Evolutionary conservation across 2,113 vertebrate genomes (phyloP), one percentile per base, ranked within the genome.

Genomic region (Heterotilapia buettikoferi): DNA sequence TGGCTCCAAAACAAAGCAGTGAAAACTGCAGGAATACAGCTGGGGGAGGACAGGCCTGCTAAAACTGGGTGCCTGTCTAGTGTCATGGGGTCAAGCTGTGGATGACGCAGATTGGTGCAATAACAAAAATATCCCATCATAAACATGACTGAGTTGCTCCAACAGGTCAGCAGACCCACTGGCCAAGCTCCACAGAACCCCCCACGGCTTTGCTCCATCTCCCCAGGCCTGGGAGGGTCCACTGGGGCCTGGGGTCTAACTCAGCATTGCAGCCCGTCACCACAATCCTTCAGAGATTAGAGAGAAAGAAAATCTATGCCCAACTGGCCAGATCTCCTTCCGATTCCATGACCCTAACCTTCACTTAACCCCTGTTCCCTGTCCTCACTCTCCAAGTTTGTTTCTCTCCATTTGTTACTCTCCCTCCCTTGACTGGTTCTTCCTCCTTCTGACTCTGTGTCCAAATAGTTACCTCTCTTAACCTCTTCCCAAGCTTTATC

Each of bases 21-120:
- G 87, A 90, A 90, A 90, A 86, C 24, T 76, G 76, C 47, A 63
- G 36, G 40, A 88, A 78, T 40, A 83, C 53, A 90, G 86, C 24
- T 5, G 36, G 84, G 81, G 84, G 87, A 92, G 86, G 86, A 84
- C 84, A 86, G 88, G 86, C 45, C 84, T 87, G 90, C 91, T 95
- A 88, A 94, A 94, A 94, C 86, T 80, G 91, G 94, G 93, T 94
- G 93, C 89, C 90, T 95, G 94, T 93, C 91, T 93, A 7, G 90
- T 92, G 94, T 95, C 93, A 91, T 38, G 54, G 86, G 94, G 90
- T 94, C 94, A 92, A 89, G 89, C 90, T 83, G 90, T 50, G 87
- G 88, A 96, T 96, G 96, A 96, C 96, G 96, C 94, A 96, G 84
- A 92, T 92, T 84, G 93, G 85, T 63, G 85, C 26, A 92, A 94